These are phyloP conservation scores for Deroptyus accipitrinus DNA, from an alignment of 2,113 vertebrate species.

Conservation along the genomic window DNA sequence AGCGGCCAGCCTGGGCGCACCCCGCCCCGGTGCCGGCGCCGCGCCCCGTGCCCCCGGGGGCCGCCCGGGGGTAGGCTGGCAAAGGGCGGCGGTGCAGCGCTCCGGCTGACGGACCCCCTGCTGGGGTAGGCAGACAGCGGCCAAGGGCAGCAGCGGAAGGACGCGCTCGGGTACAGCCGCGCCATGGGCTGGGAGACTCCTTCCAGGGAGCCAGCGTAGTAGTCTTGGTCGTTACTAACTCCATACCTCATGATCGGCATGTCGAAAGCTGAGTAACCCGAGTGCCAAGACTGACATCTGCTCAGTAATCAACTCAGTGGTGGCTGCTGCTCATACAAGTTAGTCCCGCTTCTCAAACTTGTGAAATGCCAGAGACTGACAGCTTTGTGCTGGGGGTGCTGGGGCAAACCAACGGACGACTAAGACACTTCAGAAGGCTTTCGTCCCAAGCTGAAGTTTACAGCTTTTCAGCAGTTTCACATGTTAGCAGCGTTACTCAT, in stretches of 20 bases:
- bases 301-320: neutral
- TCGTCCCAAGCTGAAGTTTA: neutral
- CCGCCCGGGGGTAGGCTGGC: neutral
- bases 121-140: neutral
- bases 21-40: neutral
- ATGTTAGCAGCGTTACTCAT: neutral
- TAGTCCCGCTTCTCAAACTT: neutral
- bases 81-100: too few relatives aligned
- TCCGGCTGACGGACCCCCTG: accelerated
- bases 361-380: neutral
- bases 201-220: accelerated
- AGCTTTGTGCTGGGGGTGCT: neutral
- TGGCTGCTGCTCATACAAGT: neutral
- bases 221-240: neutral
- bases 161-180: neutral
- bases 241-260: accelerated
- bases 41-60: too few relatives aligned
- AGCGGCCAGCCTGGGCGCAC: neutral
- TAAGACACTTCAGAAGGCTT: accelerated
- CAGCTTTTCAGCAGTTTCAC: neutral
- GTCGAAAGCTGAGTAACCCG: accelerated
- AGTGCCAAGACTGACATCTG: neutral
- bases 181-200: neutral
- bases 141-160: neutral
- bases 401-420: neutral